Percentiles rank a stretch among this genome's conserved stretches.
Conservation (phyloP, 2,797 vertebrate genomes). For the Myoxocephalus aenaeus region DNA sequence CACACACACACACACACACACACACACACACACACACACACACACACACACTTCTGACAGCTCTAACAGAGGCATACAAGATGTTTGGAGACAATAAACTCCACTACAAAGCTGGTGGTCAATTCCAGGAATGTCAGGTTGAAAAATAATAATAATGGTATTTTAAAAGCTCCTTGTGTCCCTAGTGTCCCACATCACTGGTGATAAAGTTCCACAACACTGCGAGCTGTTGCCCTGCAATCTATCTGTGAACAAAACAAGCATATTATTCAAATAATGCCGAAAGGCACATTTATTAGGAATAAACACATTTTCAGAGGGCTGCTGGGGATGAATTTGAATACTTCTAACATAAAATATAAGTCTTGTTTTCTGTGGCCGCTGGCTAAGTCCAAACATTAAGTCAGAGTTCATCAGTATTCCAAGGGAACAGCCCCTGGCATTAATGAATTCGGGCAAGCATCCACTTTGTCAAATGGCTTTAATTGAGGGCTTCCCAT, state of each 20-base stretch:
- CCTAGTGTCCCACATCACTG: background rate
- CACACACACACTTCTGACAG: constrained; percentile 56
- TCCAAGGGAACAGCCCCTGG: constrained; percentile 52
- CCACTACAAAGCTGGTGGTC: constrained; percentile 22
- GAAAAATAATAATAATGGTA: constrained; percentile 31
- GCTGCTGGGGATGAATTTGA: constrained; percentile 14
- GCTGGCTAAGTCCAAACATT: constrained; percentile 36
- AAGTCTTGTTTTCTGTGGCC: constrained; percentile 29
- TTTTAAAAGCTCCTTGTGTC: constrained; percentile 35
- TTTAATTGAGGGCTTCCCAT: constrained; percentile 76
- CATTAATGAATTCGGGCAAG: constrained; percentile 75
- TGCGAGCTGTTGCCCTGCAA: constrained; percentile 21
- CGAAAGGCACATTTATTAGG: constrained; percentile 13
- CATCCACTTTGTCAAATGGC: constrained; percentile 79
- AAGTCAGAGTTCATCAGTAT: constrained; percentile 72
- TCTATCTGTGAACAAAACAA: constrained; percentile 28
- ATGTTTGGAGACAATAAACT: constrained; percentile 61
- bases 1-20: constrained; percentile 47
- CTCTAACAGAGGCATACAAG: constrained; percentile 47
- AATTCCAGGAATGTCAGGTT: constrained; percentile 51
- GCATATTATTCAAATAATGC: constrained; percentile 10
- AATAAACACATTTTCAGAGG: constrained; percentile 31
- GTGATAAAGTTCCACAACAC: constrained; percentile 14
- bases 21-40: constrained; percentile 45
- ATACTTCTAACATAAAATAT: constrained; percentile 29